These are phyloP conservation scores for Poliocrania exsul DNA, from an alignment of 2,797 vertebrate genomes.

Conservation along the genomic window DNA sequence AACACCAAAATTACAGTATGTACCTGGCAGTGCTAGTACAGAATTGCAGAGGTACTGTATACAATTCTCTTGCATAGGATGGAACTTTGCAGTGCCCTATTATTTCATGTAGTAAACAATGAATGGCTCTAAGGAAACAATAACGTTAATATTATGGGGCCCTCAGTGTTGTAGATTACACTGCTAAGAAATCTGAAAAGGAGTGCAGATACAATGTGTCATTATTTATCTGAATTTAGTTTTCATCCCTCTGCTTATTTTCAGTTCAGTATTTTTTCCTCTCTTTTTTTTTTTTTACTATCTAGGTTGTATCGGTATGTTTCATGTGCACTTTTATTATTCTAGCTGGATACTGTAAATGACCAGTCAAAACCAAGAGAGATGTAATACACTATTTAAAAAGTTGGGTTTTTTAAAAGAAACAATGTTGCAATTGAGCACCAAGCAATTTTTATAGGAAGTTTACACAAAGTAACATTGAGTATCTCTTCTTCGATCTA, in stretches of 20 bases:
- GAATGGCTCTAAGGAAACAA: background rate
- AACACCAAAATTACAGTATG: background rate
- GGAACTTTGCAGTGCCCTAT: background rate
- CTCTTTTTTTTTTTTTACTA: background rate
- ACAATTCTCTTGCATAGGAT: background rate
- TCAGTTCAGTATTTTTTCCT: background rate
- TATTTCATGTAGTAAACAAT: background rate
- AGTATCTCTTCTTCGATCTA: background rate
- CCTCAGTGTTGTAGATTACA: background rate
- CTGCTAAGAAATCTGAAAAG: conserved; percentile 1
- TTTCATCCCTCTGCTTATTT: background rate
- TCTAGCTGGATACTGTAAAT: background rate
- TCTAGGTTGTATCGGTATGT: background rate
- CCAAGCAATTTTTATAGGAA: background rate
- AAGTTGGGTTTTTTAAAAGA: background rate
- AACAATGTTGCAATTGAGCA: background rate
- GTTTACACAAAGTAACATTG: background rate
- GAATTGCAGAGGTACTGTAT: background rate
- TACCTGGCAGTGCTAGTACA: background rate
- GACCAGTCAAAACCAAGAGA: background rate
- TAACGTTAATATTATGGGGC: background rate
- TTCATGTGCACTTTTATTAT: background rate
- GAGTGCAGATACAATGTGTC: background rate
- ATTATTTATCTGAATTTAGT: background rate
- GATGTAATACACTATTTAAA: background rate